Evolutionary conservation across 2,113 vertebrate genomes (phyloP), one percentile per base, ranked within the genome.

Genomic region (Anguilla japonica): DNA sequence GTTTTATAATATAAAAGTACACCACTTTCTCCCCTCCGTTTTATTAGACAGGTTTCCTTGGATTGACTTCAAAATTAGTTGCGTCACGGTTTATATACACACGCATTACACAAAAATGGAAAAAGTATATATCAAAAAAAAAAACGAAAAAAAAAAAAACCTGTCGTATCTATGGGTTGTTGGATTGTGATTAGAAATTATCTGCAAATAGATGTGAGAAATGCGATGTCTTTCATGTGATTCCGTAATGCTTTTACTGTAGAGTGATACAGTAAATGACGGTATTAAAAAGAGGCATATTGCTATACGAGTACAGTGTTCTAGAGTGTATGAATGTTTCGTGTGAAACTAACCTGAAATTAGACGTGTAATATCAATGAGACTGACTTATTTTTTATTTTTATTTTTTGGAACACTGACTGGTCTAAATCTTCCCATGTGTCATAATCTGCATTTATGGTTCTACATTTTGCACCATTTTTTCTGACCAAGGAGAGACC

Each of bases 11-110:
- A 84, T 43, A 75, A 93, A 90, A 92, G 88, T 86, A 84, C n/a
- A 75, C 50, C 29, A 34, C 15, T 18, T 43, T 41, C 39, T 34
- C 83, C n/a, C 29, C 60, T 63, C 15, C 39, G 67, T 63, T 84
- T 60, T 22, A n/a, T 79, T 50, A 92, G 92, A 93, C 89, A 92
- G 93, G 92, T 94, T 93, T 93, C 93, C 94, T 96, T 95, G 91
- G 92, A 91, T 92, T 92, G 92, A 91, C 92, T 91, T 60, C 91
- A 88, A 91, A 91, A 88, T 84, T 88, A 84, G 60, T 75, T 29
- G 71, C 6, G 8, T 41, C 39, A 83, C 34, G 6, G 14, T 39
- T 83, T 40, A 20, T 60, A 83, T 40, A 83, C 16, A 63, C n/a
- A 18, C 29, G 3, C 63, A 89, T 16, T 43, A 86, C 83, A 82